Evolutionary conservation across 2,888 invertebrate genomes (phyloP), one percentile per base, ranked within the genome.

Genomic region (Protodeltote pygarga): DNA sequence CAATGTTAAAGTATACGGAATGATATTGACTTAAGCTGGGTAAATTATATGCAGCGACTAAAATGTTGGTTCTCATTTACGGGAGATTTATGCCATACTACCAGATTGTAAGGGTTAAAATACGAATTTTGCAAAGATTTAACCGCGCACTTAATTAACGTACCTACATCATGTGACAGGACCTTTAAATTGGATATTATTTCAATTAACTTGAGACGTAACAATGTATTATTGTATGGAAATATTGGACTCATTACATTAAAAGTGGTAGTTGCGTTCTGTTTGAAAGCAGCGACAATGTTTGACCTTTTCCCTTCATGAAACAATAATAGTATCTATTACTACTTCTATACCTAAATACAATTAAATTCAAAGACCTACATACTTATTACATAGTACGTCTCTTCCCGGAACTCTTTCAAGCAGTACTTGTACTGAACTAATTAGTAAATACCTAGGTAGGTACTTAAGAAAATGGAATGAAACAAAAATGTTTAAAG

Each of bases 141-240:
- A 50, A 46, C 55, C 40, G 27, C 23, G 14, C 31, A 62, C 35
- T 65, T 54, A 68, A 65, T 65, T 58, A 66, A 65, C 41, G 54
- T 69, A 47, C 59, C 34, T 49, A 60, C 53, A 51, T 64, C 57
- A 70, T 68, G 58, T 66, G 67, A 71, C 71, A 69, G 61, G 62
- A 65, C 67, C 62, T 65, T 66, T 73, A 70, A 69, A 76, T 75
- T 71, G 67, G 60, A 70, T 70, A 77, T 75, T 76, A 79, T 85
- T 87, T 84, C 83, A 85, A 87, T 89, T 87, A 87, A 76, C 74
- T 71, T 74, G 63, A 63, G 78, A 83, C 77, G 71, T 76, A 81
- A 86, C 87, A 86, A 86, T 85, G 83, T 82, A 78, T 83, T 82
- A 88, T 89, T 89, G 87, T 90, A 88, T 90, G 89, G 82, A 85